A percentile compares a stretch with the other conserved stretches of the same genome.
phyloP scores from a whole-genome alignment of 2,888 invertebrate genomes.

The Parelbella ahira region DNA sequence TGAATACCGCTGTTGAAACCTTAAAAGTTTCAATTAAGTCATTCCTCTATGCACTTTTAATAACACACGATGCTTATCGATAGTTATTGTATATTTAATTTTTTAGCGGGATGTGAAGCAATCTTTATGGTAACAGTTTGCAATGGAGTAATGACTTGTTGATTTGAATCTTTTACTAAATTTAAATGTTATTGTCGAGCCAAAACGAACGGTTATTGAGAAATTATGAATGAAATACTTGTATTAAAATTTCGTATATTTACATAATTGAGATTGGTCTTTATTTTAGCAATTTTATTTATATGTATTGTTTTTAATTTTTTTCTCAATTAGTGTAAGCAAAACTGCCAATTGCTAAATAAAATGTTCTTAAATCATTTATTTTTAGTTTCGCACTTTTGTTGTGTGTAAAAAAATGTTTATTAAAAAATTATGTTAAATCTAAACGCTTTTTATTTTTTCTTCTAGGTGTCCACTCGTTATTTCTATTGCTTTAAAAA shows the following conservation, averaged over 20 bases:
- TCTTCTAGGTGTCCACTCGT: no score
- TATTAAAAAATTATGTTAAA: constrained; percentile 22
- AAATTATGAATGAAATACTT: constrained; percentile 9
- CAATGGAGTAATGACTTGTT: neutral
- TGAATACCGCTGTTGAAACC: no score
- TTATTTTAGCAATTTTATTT: constrained; percentile 16
- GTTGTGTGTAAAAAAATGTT: constrained; percentile 9
- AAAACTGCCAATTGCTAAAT: constrained; percentile 19
- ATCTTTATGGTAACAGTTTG: constrained; percentile 8
- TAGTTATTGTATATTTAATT: constrained; percentile 7
- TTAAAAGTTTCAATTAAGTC: no score
- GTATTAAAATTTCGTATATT: constrained; percentile 6
- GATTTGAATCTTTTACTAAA: constrained; percentile 10
- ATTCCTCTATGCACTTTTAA: constrained; percentile 19
- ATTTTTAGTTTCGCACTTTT: constrained; percentile 19
- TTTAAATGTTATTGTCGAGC: neutral
- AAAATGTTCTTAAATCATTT: constrained; percentile 7
- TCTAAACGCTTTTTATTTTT: neutral
- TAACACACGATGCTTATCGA: constrained; percentile 5
- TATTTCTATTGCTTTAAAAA: no score
- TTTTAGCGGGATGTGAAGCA: constrained; percentile 15
- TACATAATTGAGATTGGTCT: constrained; percentile 14
- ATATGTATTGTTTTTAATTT: constrained; percentile 13
- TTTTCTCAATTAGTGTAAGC: constrained; percentile 16
- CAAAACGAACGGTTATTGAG: constrained; percentile 4